Percentiles rank a stretch among this genome's conserved stretches.
Evolutionary conservation across 2,113 vertebrate species (phyloP).

Genomic region (Aix galericulata): DNA sequence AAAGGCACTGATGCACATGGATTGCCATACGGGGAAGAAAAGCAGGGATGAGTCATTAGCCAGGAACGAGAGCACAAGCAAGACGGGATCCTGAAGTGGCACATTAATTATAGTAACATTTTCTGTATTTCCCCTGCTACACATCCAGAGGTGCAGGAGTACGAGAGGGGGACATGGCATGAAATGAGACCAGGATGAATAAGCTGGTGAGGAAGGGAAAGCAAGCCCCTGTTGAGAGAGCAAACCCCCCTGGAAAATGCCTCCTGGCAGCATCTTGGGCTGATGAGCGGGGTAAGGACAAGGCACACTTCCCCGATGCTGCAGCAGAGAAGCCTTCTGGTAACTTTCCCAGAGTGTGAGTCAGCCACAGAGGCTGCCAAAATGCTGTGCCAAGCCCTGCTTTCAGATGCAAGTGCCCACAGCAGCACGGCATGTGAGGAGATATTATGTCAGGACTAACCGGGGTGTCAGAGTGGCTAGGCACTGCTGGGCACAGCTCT

Average conservation of each 20-base stretch:
- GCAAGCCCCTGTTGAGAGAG: not conserved
- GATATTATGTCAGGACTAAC: not conserved
- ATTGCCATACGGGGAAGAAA: slow-evolving; percentile 30
- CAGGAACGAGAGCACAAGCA: slow-evolving; percentile 3
- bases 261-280: not conserved
- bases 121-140: not conserved
- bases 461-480: accelerated
- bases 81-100: not conserved
- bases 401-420: not conserved
- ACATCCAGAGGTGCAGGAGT: not conserved
- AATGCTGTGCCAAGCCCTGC: not conserved
- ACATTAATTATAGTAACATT: slow-evolving; percentile 15
- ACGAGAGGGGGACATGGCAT: accelerated
- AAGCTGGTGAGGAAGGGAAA: not conserved
- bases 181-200: not conserved
- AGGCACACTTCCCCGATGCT: not conserved
- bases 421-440: not conserved
- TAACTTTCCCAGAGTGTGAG: slow-evolving; percentile 25
- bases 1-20: not conserved
- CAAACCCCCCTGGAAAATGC: not conserved
- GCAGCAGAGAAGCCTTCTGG: not conserved
- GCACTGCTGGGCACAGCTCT: not conserved
- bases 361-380: slow-evolving; percentile 7
- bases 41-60: slow-evolving; percentile 11
- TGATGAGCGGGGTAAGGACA: accelerated